Evolutionary conservation across 2,888 invertebrate genomes (phyloP).

Genomic region (Cybosia mesomella): DNA sequence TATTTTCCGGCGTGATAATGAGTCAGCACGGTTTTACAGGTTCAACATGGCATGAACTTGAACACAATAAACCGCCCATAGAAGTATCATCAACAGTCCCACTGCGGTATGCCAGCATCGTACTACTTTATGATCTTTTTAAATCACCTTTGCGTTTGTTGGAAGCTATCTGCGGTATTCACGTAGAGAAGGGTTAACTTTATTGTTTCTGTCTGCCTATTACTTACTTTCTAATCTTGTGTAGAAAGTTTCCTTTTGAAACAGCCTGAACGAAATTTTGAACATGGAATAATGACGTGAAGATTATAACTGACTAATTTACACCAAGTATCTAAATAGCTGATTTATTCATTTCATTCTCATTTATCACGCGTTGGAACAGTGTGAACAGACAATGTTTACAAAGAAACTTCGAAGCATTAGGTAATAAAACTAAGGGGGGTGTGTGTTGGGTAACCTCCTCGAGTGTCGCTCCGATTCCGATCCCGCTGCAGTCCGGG

Average conservation of each 20-base stretch:
- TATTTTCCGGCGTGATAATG: not conserved
- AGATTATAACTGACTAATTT: not conserved
- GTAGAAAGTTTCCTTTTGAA: not conserved
- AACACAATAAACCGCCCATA: not conserved
- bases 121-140: constrained; percentile 4
- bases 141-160: not conserved
- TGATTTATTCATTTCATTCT: too few species aligned
- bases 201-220: not conserved
- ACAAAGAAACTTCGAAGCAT: too few species aligned
- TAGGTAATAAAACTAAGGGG: too few species aligned
- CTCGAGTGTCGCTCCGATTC: too few species aligned
- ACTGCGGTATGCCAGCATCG: constrained; percentile 6
- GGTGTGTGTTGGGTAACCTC: too few species aligned
- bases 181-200: constrained; percentile 4
- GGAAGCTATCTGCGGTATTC: constrained; percentile 1
- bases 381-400: too few species aligned
- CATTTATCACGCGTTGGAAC: too few species aligned
- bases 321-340: too few species aligned
- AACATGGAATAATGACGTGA: not conserved
- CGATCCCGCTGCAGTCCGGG: too few species aligned
- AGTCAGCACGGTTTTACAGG: not conserved
- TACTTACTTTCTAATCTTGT: not conserved
- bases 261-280: not conserved
- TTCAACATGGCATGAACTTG: not conserved
- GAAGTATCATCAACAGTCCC: constrained; percentile 1